Evolutionary conservation across 2,888 invertebrate genomes (phyloP).

Genomic region (Ditula angustiorana): DNA sequence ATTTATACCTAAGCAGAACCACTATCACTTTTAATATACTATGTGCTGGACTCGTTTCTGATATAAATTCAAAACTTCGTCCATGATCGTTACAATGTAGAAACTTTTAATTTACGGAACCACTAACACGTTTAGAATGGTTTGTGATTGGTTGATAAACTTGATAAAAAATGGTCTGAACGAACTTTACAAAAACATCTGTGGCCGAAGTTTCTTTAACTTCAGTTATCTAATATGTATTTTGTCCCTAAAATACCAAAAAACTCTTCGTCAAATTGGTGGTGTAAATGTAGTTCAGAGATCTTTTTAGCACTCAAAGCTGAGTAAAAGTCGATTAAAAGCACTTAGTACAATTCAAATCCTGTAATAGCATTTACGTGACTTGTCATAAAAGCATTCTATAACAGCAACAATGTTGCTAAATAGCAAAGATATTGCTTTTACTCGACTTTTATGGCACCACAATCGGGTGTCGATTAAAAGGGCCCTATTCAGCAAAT

Average conservation of each 20-base stretch:
- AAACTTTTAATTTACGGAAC: neutral
- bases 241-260: neutral
- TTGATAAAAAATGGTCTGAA: neutral
- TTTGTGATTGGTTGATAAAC: neutral
- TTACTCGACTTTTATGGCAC: neutral
- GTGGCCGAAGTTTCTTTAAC: neutral
- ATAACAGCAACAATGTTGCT: neutral
- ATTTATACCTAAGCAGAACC: neutral
- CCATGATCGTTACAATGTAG: neutral
- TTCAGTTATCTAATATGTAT: neutral
- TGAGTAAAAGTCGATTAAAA: slow-evolving; percentile 3
- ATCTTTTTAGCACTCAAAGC: neutral
- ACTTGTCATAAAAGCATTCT: neutral
- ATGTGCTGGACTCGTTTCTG: neutral
- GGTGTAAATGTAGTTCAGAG: neutral
- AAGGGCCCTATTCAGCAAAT: neutral
- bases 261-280: neutral
- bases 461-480: neutral
- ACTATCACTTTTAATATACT: neutral
- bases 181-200: too few species aligned
- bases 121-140: neutral
- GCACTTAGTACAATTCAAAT: neutral
- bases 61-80: neutral
- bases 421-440: neutral
- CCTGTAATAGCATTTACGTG: neutral